phyloP scores from a whole-genome alignment of 2,888 invertebrate genomes.

The Thelaira solivaga region DNA sequence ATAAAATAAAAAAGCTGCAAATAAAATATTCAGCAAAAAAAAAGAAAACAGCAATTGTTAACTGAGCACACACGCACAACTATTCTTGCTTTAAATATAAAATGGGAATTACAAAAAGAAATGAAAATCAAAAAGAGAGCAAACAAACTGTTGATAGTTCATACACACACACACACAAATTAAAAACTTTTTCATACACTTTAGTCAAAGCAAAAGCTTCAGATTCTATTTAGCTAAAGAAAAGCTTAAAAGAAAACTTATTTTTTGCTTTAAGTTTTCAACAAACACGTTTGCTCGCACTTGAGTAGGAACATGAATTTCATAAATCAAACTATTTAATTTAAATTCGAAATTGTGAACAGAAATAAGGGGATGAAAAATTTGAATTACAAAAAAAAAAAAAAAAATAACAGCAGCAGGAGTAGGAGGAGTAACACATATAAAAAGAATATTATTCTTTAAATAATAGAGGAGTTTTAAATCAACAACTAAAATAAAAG shows the following conservation, averaged over 20 bases:
- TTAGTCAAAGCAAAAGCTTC: neutral
- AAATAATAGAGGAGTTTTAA: conserved; percentile 56
- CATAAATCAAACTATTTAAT: no score
- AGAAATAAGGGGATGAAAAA: conserved; percentile 31
- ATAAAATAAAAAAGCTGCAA: conserved; percentile 21
- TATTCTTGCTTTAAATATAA: neutral
- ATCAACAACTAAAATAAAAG: conserved; percentile 36
- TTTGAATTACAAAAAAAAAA: neutral
- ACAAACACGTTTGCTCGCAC: no score
- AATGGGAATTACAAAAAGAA: neutral
- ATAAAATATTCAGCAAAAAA: conserved; percentile 31
- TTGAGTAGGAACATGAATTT: no score
- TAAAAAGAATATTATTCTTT: conserved; percentile 36
- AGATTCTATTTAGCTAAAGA: neutral
- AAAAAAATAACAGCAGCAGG: neutral
- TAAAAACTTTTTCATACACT: neutral
- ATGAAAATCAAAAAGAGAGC: neutral
- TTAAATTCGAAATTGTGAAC: no score
- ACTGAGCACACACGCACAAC: conserved; percentile 8
- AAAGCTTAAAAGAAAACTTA: neutral
- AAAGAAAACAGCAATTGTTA: conserved; percentile 44
- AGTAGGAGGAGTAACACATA: conserved; percentile 57
- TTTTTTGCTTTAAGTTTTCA: no score
- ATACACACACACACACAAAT: no score
- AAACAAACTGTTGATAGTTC: conserved; percentile 1